Base-by-base conservation (phyloP, 2,113 vertebrate genomes). In the Elaphurus davidianus region DNA sequence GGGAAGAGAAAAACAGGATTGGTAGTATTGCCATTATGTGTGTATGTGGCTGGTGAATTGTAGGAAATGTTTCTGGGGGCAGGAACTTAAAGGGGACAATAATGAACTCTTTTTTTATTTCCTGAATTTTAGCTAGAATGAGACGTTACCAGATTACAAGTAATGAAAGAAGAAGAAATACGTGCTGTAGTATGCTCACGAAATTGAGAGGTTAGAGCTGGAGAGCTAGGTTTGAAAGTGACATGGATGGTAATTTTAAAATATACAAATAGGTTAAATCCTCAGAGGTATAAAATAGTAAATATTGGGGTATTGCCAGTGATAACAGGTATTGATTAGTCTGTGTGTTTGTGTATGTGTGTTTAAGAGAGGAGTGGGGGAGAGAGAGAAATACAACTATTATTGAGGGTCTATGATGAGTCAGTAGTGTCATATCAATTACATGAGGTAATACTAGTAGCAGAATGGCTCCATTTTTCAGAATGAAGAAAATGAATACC, bases 191-290 rank as follows among this genome's bases (percentile, higher is more conserved):
- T 91, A 47, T 45, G 92, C 54, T 98, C 54, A 64, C 50, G 76
- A 94, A 91, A 62, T 91, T 98, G 79, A 97, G 81, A 98, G 97
- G 98, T 98, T 97, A 98, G 97, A 97, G 19, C 62, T 97, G 87
- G 71, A 95, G 57, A 90, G 59, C n/a, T 62, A 87, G 47, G 40
- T 92, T 92, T 97, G 92, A 90, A 91, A 94, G 57, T 96, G 21
- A 94, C 43, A 71, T 87, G 84, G 23, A 27, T 90, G 76, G n/a
- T 88, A 96, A 93, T 90, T 95, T 91, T 43, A 95, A 93, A 96
- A 90, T 96, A 43, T 76, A 57, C 55, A 87, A 92, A 79, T 97
- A 64, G 47, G 74, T 95, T 85, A 96, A 87, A 94, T 71, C 33
- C 28, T 90, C 59, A 87, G 28, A 79, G 40, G 25, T 84, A 21